phyloP scores from a whole-genome alignment of 92 coral and sea anemone species.

The Bergia puertoricense region DNA sequence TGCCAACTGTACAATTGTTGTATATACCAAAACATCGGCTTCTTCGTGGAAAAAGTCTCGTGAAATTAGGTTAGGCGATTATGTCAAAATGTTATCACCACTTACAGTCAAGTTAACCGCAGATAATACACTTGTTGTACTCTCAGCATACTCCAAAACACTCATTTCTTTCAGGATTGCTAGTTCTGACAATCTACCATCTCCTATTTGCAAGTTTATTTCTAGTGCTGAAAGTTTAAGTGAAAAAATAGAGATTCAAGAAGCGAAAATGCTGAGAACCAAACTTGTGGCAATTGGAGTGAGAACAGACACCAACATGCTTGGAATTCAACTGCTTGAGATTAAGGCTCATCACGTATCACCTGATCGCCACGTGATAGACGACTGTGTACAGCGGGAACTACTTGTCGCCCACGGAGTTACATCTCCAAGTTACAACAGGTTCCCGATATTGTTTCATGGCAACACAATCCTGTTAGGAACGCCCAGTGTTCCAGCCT shows the following conservation, averaged over 20 bases:
- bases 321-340: constrained; percentile 42
- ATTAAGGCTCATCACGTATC: neutral
- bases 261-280: neutral
- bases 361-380: constrained; percentile 2
- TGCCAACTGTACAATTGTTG: neutral
- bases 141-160: constrained; percentile 33
- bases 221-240: constrained; percentile 15
- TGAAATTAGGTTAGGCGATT: constrained; percentile 2
- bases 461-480: constrained; percentile 61
- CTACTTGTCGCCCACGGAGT: neutral
- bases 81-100: constrained; percentile 6
- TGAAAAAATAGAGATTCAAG: constrained; percentile 20
- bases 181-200: neutral
- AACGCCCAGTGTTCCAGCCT: constrained; percentile 57
- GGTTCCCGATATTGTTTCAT: constrained; percentile 32
- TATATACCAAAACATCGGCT: constrained; percentile 18
- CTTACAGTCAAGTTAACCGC: constrained; percentile 38
- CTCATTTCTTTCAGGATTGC: constrained; percentile 23
- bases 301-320: constrained; percentile 21
- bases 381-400: constrained; percentile 12
- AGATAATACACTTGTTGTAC: constrained; percentile 43
- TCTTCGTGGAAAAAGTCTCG: constrained; percentile 34
- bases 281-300: constrained; percentile 43
- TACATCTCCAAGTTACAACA: constrained; percentile 3
- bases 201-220: constrained; percentile 20